Evolutionary conservation across 1,140 invertebrate genomes (phyloP), one percentile per base, ranked within the genome.

Genomic region (Lepidurus couesii): DNA sequence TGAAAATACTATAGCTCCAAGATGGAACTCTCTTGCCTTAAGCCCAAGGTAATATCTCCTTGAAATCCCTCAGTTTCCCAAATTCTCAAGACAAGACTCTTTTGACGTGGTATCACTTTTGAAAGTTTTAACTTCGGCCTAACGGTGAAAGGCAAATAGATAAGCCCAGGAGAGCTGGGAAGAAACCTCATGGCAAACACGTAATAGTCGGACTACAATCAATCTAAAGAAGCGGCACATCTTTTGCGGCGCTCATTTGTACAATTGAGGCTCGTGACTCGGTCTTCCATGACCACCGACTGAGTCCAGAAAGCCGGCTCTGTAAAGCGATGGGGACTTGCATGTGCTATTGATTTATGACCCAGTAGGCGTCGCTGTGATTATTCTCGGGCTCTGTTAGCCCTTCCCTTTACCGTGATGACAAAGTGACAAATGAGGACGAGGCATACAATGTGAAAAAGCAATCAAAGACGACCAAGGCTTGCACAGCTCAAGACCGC

Each of bases 241-340:
- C 53, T 65, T 34, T 65, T 65, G 53, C 53, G 53, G 53, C 53
- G 21, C 53, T 65, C 53, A 65, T 65, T 65, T 65, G 53, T 65
- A 65, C 53, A 65, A 65, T 65, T 65, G 53, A 7, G 21, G 53
- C 53, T 65, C 53, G 53, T 16, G 53, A 65, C 53, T 65, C 53
- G 21, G 53, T 65, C 53, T 16, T n/a, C 9, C 16, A 65, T 65
- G 53, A 65, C 53, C 53, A 65, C 53, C 53, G 53, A 65, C 53
- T 21, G 53, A 65, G 53, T 65, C 16, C 10, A 34, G 34, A 34
- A 34, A 34, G 34, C 34, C 34, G 34, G 34, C 34, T 34, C 34
- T 34, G 34, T 34, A 34, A 34, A 34, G 34, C 34, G 34, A 34
- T 34, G 3, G 34, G 34, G 34, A 34, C 34, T 34, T 34, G 34